Evolutionary conservation across 2,797 vertebrate species (phyloP).

Genomic region (Chelmon rostratus): DNA sequence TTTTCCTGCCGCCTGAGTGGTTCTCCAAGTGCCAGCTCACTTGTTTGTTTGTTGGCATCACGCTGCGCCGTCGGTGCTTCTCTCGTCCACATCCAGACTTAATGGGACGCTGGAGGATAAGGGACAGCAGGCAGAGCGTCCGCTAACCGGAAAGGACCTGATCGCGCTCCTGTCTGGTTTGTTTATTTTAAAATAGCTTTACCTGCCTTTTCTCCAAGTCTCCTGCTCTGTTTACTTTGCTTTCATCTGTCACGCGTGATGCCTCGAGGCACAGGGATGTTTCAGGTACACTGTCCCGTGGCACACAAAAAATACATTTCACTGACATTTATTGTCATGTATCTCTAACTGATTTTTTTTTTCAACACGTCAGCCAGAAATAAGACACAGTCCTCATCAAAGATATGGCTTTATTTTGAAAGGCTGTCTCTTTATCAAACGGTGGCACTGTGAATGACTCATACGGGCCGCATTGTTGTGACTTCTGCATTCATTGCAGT

Average conservation of each 20-base stretch:
- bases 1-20: conserved; percentile 42
- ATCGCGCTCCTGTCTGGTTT: conserved; percentile 51
- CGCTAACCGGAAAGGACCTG: conserved; percentile 35
- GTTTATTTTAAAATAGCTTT: conserved; percentile 57
- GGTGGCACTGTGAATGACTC: conserved; percentile 10
- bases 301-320: conserved; percentile 18
- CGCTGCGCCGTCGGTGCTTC: conserved; percentile 6
- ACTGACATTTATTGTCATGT: conserved; percentile 34
- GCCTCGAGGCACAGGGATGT: not conserved
- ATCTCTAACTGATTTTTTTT: not conserved
- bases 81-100: conserved; percentile 38
- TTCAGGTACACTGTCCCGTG: conserved; percentile 6
- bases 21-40: conserved; percentile 24
- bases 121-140: conserved; percentile 40
- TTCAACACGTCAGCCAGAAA: not conserved
- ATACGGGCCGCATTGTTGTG: not conserved
- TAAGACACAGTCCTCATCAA: not conserved
- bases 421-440: conserved; percentile 18
- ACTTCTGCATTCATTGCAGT: conserved; percentile 8
- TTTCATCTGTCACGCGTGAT: conserved; percentile 34
- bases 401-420: conserved; percentile 28
- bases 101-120: conserved; percentile 62
- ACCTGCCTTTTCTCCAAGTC: conserved; percentile 23
- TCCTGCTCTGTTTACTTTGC: conserved; percentile 20
- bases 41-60: conserved; percentile 44